Evolutionary conservation across 2,113 vertebrate species (phyloP).

Genomic region (Paramormyrops kingsleyae): DNA sequence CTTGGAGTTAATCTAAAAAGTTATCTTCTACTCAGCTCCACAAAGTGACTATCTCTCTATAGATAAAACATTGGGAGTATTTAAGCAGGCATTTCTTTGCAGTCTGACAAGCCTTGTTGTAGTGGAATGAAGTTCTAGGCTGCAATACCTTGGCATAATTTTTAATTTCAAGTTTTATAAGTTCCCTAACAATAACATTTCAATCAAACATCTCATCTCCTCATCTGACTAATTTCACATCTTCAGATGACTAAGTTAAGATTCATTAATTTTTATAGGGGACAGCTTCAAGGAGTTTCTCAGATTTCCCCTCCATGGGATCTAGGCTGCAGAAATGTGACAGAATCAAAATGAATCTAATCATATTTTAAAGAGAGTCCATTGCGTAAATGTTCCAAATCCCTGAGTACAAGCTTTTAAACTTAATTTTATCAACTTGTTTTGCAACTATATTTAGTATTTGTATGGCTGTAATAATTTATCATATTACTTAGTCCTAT

Average conservation of each 20-base stretch:
- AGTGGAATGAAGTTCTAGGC: neutral
- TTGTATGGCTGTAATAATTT: neutral
- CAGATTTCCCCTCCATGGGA: conserved; percentile 20
- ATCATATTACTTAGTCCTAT: neutral
- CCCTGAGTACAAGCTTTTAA: neutral
- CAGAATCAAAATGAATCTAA: neutral
- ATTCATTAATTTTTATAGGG: conserved; percentile 45
- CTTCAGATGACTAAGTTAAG: conserved; percentile 39
- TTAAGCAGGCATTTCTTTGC: conserved; percentile 23
- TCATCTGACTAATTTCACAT: conserved; percentile 40
- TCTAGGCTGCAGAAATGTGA: conserved; percentile 25
- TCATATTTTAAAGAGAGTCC: neutral
- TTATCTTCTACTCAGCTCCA: conserved; percentile 8
- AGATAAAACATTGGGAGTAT: neutral
- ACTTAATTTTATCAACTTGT: neutral
- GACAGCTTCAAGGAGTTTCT: conserved; percentile 45
- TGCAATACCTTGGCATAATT: conserved; percentile 3
- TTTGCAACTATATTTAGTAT: neutral
- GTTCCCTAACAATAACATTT: conserved; percentile 43
- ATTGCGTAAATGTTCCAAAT: neutral
- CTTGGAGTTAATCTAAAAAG: conserved; percentile 10
- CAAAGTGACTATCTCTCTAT: neutral
- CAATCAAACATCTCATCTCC: conserved; percentile 42
- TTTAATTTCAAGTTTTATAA: conserved; percentile 32
- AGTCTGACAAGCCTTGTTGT: conserved; percentile 17